Evolutionary conservation across 2,797 vertebrate genomes (phyloP).

Genomic region (Gadopsis bispinosus): DNA sequence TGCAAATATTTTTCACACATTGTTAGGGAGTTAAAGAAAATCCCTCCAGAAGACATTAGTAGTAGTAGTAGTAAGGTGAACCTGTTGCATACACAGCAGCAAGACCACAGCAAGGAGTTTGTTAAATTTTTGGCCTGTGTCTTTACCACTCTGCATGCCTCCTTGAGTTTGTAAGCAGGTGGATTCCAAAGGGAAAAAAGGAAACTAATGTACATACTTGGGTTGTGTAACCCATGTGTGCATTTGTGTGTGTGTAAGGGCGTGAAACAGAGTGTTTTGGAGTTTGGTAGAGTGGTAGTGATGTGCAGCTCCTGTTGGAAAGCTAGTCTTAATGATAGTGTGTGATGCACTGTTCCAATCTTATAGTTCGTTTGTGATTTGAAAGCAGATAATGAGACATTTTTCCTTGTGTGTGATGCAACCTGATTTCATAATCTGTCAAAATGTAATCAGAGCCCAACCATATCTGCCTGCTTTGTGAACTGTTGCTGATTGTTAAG

Average conservation of each 20-base stretch:
- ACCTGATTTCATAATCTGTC: constrained; percentile 4
- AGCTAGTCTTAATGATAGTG: not conserved
- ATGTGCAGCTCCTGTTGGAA: not conserved
- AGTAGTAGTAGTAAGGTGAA: not conserved
- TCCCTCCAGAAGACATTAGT: not conserved
- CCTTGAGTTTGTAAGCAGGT: not conserved
- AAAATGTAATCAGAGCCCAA: constrained; percentile 11
- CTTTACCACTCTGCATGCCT: not conserved
- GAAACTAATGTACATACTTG: constrained; percentile 3
- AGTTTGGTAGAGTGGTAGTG: not conserved
- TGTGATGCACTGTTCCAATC: not conserved
- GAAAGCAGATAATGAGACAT: not conserved
- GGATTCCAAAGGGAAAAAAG: not conserved
- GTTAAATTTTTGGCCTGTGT: not conserved
- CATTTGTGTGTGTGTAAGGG: not conserved
- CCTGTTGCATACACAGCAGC: not conserved
- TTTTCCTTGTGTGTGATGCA: not conserved
- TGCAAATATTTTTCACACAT: not conserved
- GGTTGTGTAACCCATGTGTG: not conserved
- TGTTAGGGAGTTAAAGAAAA: not conserved
- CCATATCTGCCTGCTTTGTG: not conserved
- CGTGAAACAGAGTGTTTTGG: not conserved
- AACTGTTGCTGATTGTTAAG: not conserved
- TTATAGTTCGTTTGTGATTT: not conserved
- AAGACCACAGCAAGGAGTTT: not conserved